These are phyloP conservation scores for Drepana falcataria DNA, from an alignment of 2,888 invertebrate genomes.

Conservation along the genomic window DNA sequence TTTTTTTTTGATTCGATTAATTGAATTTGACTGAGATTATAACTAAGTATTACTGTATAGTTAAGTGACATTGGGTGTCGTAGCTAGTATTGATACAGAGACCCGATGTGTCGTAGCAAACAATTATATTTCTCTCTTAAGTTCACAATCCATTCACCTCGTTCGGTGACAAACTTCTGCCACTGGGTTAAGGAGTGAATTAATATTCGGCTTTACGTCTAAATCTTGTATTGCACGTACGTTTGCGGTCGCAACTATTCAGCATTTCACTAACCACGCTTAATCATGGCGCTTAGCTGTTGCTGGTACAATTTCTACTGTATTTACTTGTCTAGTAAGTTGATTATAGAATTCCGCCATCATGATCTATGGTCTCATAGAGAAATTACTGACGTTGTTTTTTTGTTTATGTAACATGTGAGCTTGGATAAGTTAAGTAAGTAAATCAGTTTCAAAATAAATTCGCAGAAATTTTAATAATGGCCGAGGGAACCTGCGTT, in stretches of 20 bases:
- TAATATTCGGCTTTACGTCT: slow-evolving; percentile 7
- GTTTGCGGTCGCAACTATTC: slow-evolving; percentile 1
- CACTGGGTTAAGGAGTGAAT: slow-evolving; percentile 10
- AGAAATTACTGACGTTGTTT: too few relatives aligned
- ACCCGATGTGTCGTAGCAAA: background rate
- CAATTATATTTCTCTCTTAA: background rate
- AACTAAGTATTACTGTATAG: too few relatives aligned
- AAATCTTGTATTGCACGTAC: slow-evolving; percentile 5
- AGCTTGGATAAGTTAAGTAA: too few relatives aligned
- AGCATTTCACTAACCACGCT: slow-evolving; percentile 1
- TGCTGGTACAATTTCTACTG: background rate
- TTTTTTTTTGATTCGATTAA: too few relatives aligned
- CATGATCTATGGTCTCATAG: too few relatives aligned
- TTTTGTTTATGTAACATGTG: too few relatives aligned
- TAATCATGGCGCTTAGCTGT: background rate
- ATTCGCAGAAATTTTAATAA: too few relatives aligned
- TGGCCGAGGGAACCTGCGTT: too few relatives aligned
- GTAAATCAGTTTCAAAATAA: too few relatives aligned
- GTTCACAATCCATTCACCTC: slow-evolving; percentile 1
- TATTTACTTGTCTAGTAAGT: background rate
- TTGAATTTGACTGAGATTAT: too few relatives aligned
- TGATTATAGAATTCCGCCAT: background rate
- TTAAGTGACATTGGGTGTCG: too few relatives aligned
- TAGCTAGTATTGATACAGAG: too few relatives aligned
- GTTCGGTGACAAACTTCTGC: slow-evolving; percentile 4